Percentiles rank a stretch among this genome's conserved stretches.
Conservation (phyloP, 2,888 invertebrate genomes). For the Chrysomela aeneicollis region DNA sequence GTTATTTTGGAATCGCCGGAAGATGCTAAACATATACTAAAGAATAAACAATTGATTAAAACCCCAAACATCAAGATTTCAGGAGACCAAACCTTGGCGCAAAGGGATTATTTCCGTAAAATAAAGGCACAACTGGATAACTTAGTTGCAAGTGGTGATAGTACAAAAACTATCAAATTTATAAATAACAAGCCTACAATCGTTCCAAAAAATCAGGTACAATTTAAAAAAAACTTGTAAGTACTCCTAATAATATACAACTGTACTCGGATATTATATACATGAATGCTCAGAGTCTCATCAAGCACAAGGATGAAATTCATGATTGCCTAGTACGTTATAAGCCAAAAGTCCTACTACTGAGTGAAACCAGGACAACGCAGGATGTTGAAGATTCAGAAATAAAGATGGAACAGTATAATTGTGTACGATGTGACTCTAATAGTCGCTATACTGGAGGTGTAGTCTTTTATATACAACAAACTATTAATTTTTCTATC, state of each 20-base stretch:
- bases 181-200: too few relatives aligned
- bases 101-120: too few relatives aligned
- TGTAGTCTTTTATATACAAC: neutral
- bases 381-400: conserved; percentile 14
- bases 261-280: conserved; percentile 9
- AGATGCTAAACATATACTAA: too few relatives aligned
- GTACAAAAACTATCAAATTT: too few relatives aligned
- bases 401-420: conserved; percentile 6
- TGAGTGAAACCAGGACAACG: conserved; percentile 20
- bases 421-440: conserved; percentile 1
- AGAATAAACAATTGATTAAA: too few relatives aligned
- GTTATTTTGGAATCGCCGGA: too few relatives aligned
- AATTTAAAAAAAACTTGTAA: too few relatives aligned
- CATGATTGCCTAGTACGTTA: conserved; percentile 1
- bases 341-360: conserved; percentile 5
- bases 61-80: too few relatives aligned
- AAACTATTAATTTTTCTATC: neutral
- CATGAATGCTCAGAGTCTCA: conserved; percentile 14
- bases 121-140: too few relatives aligned
- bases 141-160: too few relatives aligned
- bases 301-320: conserved; percentile 12
- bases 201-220: too few relatives aligned
- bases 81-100: too few relatives aligned
- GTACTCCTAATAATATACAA: neutral
- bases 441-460: neutral